Percentiles rank a stretch among this genome's conserved stretches.
phyloP scores from a whole-genome alignment of 2,797 vertebrate genomes.

The Leptodactylus fallax region DNA sequence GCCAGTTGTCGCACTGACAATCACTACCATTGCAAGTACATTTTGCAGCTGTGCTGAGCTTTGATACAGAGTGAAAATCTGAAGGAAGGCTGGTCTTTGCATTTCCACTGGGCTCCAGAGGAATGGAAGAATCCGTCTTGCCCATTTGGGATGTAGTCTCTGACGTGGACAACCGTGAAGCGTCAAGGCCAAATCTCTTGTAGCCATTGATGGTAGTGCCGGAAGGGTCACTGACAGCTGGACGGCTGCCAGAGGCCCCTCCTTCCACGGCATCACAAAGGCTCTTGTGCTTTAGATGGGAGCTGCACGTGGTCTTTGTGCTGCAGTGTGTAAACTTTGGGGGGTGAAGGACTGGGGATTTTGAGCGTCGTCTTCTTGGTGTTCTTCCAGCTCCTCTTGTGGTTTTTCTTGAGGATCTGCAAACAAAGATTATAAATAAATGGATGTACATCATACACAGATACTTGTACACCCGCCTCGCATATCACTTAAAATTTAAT shows the following conservation, averaged over 20 bases:
- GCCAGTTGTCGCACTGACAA: conserved; percentile 83
- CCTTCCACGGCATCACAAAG: conserved; percentile 73
- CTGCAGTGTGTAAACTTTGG: conserved; percentile 94
- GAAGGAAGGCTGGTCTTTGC: conserved; percentile 74
- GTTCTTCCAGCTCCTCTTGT: conserved; percentile 84
- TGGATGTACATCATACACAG: background rate
- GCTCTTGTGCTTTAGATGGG: conserved; percentile 82
- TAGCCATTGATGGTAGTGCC: conserved; percentile 69
- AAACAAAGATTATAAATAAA: background rate
- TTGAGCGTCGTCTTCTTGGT: conserved; percentile 90
- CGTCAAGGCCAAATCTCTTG: conserved; percentile 68
- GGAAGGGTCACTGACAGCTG: conserved; percentile 68
- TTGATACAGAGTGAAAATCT: conserved; percentile 88
- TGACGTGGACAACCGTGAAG: conserved; percentile 67
- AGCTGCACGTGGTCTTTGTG: conserved; percentile 74
- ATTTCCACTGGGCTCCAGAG: conserved; percentile 67
- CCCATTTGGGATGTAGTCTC: conserved; percentile 66
- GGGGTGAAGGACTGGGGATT: conserved; percentile 94
- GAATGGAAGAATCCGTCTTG: conserved; percentile 66
- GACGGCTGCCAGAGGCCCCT: conserved; percentile 62
- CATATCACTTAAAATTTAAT: too few species aligned
- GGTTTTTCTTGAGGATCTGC: conserved; percentile 87
- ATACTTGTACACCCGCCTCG: background rate
- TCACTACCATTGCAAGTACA: conserved; percentile 74
- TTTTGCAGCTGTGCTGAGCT: conserved; percentile 71